These are phyloP conservation scores for Malurus leucopterus DNA, from an alignment of 2,797 vertebrate genomes.

Conservation along the genomic window DNA sequence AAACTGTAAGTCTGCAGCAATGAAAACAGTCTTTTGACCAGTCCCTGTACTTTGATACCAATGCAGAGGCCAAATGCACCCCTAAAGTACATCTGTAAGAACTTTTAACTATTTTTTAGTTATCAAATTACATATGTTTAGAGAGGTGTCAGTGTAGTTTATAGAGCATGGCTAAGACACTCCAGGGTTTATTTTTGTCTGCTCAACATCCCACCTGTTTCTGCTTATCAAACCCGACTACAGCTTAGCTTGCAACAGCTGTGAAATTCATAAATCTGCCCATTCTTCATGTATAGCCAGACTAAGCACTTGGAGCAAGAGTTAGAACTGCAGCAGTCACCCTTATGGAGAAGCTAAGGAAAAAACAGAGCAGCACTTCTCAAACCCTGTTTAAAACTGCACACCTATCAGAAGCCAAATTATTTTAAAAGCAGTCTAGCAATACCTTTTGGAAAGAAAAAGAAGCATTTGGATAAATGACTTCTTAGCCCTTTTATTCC, in stretches of 20 bases:
- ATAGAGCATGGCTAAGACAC: slow-evolving; percentile 21
- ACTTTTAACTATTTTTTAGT: slow-evolving; percentile 25
- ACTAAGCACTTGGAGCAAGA: background rate
- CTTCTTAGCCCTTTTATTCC: background rate
- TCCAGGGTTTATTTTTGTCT: slow-evolving; percentile 63
- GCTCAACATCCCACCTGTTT: slow-evolving; percentile 61
- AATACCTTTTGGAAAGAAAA: background rate
- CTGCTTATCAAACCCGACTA: slow-evolving; percentile 55
- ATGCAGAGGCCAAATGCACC: background rate
- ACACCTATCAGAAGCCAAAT: background rate
- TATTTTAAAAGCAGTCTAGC: background rate
- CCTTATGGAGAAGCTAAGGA: background rate
- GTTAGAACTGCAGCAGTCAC: background rate
- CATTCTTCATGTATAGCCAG: slow-evolving; percentile 8
- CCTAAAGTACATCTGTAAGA: slow-evolving; percentile 17
- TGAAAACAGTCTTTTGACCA: background rate
- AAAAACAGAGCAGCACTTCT: slow-evolving; percentile 13
- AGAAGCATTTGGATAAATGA: background rate
- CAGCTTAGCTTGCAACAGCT: slow-evolving; percentile 51
- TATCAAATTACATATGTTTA: slow-evolving; percentile 47
- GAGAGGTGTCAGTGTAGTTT: slow-evolving; percentile 34
- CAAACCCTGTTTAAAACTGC: background rate
- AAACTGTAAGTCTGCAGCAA: background rate
- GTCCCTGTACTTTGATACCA: slow-evolving; percentile 2
- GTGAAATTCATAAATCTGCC: slow-evolving; percentile 54